Base-by-base conservation (phyloP, 1,140 invertebrate species). In the Drosophila dunni region DNA sequence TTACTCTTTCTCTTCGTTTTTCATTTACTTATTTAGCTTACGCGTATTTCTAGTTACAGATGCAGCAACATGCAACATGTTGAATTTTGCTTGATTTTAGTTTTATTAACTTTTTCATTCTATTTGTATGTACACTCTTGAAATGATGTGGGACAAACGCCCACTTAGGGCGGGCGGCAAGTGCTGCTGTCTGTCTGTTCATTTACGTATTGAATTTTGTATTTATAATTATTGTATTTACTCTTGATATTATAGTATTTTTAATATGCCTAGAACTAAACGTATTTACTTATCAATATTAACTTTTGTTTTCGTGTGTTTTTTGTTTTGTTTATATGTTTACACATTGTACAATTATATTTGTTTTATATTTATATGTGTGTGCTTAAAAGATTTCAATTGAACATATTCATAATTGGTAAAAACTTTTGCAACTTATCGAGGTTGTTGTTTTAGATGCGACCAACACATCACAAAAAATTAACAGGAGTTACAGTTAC, bases 361-460 rank as follows among this genome's bases (percentile, higher is more conserved):
- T 57, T 51, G 54, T 71, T 42, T 64, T 83, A 67, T 78, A 70
- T 66, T 50, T 24, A 36, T 69, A 53, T 38, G 11, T 60, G 6
- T 60, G 13, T 48, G 11, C 46, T 45, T 73, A 83, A 78, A 81
- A 61, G 44, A 33, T 64, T 61, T 73, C 36, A 54, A 48, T 72
- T 71, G 50, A 70, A 80, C 75, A 50, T 57, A 57, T 58, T 79
- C 13, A 33, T 29, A 29, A 29, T 29, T 29, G 50, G 67, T 75
- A 67, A 88, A 88, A 86, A 82, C 78, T 88, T 72, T 69, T 74
- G 76, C 79, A 86, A 89, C 83, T 82, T 81, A 89, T 68, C 34
- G 72, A 82, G 83, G 83, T 88, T 88, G 67, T 88, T 82, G 75
- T 91, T 91, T 91, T 91, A 91, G 89, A 91, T 91, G 88, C 83